These are phyloP conservation scores for Coreius guichenoti DNA, from an alignment of 2,797 vertebrate genomes.

Conservation along the genomic window DNA sequence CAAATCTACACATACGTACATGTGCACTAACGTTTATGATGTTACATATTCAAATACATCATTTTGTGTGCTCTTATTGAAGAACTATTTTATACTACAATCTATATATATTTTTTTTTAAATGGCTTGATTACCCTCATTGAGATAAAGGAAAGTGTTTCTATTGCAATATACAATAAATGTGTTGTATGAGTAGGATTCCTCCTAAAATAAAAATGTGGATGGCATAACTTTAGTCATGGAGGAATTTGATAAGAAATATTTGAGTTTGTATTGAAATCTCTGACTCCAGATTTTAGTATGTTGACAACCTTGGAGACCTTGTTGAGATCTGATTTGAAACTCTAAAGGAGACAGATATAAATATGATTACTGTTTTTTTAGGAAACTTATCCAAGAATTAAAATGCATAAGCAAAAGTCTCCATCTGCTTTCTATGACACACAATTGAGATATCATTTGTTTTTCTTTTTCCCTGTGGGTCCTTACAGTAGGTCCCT, in stretches of 20 bases:
- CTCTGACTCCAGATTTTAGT: background rate
- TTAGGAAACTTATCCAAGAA: background rate
- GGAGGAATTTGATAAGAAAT: background rate
- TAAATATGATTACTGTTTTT: background rate
- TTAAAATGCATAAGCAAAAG: background rate
- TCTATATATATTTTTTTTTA: background rate
- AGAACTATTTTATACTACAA: background rate
- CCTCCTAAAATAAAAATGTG: background rate
- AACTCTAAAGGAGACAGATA: background rate
- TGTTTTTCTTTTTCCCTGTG: background rate
- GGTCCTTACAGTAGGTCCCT: background rate
- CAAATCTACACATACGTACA: constrained; percentile 11
- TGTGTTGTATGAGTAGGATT: background rate
- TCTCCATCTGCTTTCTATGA: constrained; percentile 5
- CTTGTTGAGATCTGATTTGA: background rate
- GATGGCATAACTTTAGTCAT: background rate
- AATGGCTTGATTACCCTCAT: background rate
- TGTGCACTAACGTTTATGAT: background rate
- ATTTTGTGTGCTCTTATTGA: background rate
- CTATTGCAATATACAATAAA: background rate
- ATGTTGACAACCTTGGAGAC: background rate
- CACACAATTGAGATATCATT: background rate
- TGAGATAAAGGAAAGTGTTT: background rate
- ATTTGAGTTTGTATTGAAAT: background rate
- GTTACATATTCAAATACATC: background rate